Base-by-base conservation (phyloP, 53 echinoderm and acorn worm species). In the Antedon mediterranea region DNA sequence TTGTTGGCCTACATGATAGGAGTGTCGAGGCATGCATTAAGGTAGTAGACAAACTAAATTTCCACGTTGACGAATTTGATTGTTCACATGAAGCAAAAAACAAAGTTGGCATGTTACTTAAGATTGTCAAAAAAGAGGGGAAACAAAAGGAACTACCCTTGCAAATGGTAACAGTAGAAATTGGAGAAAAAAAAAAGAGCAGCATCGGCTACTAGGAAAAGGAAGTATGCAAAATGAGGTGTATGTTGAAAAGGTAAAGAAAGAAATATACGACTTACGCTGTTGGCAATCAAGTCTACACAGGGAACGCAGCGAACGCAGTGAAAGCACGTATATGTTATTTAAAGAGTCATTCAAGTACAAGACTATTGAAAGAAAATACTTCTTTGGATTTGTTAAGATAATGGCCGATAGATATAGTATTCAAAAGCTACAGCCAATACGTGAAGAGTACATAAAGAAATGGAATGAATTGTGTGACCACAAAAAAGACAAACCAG, bases 341-440 rank as follows among this genome's bases (percentile, higher is more conserved):
- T 28, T 28, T 78, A 43, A 20, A 20, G n/a, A 2, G 34, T 72
- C 32, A 2, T 32, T 32, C 31, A 34, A 0, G 0, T 72, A 77
- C 0, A 0, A 72, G 28, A 70, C 81, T 29, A 32, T 81, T 73
- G 23, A 57, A 23, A 57, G 57, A 18, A 57, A 57, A 23, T 81
- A 81, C 81, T 85, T 80, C 32, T 33, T 75, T 11, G 31, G 77
- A 43, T 75, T 42, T 71, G 31, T 81, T 31, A 76, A 34, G 30
- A 76, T 80, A 0, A 30, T 57, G 28, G 41, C 81, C 33, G 74
- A 77, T 71, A 27, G 72, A 41, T 72, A 72, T 28, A 77, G 77
- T 14, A 71, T 81, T 43, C 31, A 34, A 34, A 81, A 13, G 30
- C 77, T 77, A 28, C 81, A 77, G 74, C 75, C 0, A 43, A 34